phyloP scores from a whole-genome alignment of 2,113 vertebrate genomes.

The Gavia stellata region DNA sequence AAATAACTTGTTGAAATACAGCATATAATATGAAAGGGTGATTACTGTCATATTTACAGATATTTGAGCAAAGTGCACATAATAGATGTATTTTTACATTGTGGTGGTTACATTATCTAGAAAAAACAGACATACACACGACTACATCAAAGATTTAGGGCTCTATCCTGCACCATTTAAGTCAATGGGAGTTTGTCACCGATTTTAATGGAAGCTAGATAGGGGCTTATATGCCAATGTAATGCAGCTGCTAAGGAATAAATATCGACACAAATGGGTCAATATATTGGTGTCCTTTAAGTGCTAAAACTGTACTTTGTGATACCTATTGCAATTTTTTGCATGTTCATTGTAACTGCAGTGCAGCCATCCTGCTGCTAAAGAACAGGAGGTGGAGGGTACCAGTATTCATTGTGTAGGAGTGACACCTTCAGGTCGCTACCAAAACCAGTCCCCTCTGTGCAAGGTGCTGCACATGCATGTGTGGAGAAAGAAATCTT shows the following conservation, averaged over 20 bases:
- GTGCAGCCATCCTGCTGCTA: not conserved
- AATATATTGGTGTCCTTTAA: slow-evolving; percentile 51
- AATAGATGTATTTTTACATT: slow-evolving; percentile 6
- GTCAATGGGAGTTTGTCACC: slow-evolving; percentile 21
- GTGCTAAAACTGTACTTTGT: slow-evolving; percentile 26
- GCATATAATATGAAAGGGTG: not conserved
- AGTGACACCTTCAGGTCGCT: slow-evolving; percentile 51
- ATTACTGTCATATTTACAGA: slow-evolving; percentile 14
- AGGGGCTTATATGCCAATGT: not conserved
- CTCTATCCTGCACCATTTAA: not conserved
- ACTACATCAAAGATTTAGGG: slow-evolving; percentile 34
- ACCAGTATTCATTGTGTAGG: slow-evolving; percentile 28
- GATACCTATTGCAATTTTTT: not conserved
- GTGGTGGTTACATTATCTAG: not conserved
- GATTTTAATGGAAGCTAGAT: slow-evolving; percentile 31
- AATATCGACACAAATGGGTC: slow-evolving; percentile 25
- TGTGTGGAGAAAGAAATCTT: not conserved
- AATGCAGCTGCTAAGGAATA: slow-evolving; percentile 25
- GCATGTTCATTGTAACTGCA: not conserved
- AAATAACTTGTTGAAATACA: slow-evolving; percentile 50
- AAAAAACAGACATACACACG: not conserved
- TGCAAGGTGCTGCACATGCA: not conserved
- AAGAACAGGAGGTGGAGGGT: not conserved
- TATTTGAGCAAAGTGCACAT: slow-evolving; percentile 14
- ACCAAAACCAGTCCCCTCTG: not conserved